phyloP scores from a whole-genome alignment of 2,888 invertebrate genomes.

The Drosophila lacicola region DNA sequence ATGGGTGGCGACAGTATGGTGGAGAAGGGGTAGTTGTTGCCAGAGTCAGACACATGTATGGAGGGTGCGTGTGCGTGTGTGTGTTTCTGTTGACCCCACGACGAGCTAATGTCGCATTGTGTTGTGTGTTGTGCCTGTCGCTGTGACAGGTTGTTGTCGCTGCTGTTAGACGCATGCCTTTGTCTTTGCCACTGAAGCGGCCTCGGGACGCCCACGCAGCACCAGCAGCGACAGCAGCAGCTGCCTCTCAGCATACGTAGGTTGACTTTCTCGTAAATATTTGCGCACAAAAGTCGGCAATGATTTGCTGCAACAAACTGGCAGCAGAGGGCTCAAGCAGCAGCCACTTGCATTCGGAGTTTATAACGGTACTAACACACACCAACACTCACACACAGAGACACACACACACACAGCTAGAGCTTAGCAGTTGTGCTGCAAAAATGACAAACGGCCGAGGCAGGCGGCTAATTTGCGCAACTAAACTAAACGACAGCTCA shows the following conservation, averaged over 20 bases:
- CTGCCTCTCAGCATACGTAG: slow-evolving; percentile 70
- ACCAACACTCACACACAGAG: slow-evolving; percentile 14
- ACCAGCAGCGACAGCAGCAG: slow-evolving; percentile 47
- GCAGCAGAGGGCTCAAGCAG: slow-evolving; percentile 35
- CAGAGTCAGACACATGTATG: slow-evolving; percentile 1
- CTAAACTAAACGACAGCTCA: slow-evolving; percentile 45
- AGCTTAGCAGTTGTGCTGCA: slow-evolving; percentile 40
- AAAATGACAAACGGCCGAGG: slow-evolving; percentile 53
- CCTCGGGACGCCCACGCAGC: slow-evolving; percentile 31
- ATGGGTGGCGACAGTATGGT: slow-evolving; percentile 15
- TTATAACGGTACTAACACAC: slow-evolving; percentile 32
- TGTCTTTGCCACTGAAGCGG: slow-evolving; percentile 46
- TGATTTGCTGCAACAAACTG: slow-evolving; percentile 73
- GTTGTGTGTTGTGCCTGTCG: slow-evolving; percentile 38
- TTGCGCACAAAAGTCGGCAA: slow-evolving; percentile 80
- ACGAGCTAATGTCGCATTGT: slow-evolving; percentile 70
- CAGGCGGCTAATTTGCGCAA: slow-evolving; percentile 72
- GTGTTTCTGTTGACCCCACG: slow-evolving; percentile 50
- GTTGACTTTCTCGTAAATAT: slow-evolving; percentile 70
- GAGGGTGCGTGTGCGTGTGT: neutral
- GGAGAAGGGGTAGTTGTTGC: neutral
- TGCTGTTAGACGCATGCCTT: slow-evolving; percentile 58
- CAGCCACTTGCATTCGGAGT: slow-evolving; percentile 34
- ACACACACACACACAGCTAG: slow-evolving; percentile 13
- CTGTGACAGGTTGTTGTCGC: slow-evolving; percentile 75